Percentiles rank a stretch among this genome's conserved stretches.
These are phyloP conservation scores for Phaetusa simplex DNA, from an alignment of 2,113 vertebrate genomes.

Conservation along the genomic window DNA sequence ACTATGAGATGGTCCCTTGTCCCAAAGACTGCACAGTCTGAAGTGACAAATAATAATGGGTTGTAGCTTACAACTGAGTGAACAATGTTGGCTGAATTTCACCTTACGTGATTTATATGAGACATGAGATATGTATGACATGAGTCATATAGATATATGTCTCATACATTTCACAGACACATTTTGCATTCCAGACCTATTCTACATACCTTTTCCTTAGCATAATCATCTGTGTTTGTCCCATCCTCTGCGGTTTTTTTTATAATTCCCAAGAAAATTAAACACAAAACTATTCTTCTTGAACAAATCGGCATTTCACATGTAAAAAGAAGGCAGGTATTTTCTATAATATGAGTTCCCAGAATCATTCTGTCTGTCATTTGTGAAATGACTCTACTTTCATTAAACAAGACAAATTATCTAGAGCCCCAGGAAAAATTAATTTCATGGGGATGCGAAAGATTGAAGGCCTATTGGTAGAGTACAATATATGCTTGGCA, in stretches of 20 bases:
- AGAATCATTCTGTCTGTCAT: neutral
- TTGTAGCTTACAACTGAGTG: neutral
- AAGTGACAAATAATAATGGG: neutral
- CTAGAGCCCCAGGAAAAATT: conserved; percentile 61
- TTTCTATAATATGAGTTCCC: neutral
- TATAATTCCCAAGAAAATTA: neutral
- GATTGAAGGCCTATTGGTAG: conserved; percentile 40
- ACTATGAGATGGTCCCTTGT: neutral
- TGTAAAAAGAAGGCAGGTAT: neutral
- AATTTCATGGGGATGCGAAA: conserved; percentile 45
- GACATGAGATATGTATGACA: neutral
- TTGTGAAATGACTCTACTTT: conserved; percentile 40
- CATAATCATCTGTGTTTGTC: neutral
- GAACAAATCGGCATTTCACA: neutral
- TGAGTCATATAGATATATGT: neutral
- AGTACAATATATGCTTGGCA: conserved; percentile 6
- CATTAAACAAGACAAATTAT: conserved; percentile 56
- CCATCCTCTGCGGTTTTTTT: neutral
- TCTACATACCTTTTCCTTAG: neutral
- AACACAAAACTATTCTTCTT: neutral
- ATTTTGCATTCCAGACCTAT: neutral
- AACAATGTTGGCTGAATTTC: neutral
- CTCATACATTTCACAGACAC: neutral
- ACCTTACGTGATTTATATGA: neutral
- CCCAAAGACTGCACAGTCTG: neutral